These are phyloP conservation scores for Cosmorhoe ocellata DNA, from an alignment of 2,888 invertebrate genomes.

Conservation along the genomic window DNA sequence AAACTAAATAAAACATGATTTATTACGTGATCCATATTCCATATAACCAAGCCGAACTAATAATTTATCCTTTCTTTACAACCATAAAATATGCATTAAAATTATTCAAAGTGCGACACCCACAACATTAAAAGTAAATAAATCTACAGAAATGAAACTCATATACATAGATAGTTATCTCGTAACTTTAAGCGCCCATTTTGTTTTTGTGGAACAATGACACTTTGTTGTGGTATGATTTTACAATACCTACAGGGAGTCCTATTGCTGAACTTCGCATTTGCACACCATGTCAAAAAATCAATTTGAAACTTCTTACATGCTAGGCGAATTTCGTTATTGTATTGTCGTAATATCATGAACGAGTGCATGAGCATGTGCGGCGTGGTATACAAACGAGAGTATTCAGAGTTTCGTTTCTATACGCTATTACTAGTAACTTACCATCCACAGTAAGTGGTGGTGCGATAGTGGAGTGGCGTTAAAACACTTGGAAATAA, in stretches of 20 bases:
- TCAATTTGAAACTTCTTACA: no score
- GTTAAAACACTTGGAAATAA: slow-evolving; percentile 56
- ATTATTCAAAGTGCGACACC: slow-evolving; percentile 24
- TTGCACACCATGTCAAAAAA: no score
- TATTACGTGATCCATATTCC: slow-evolving; percentile 18
- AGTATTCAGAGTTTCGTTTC: slow-evolving; percentile 13
- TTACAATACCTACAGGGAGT: no score
- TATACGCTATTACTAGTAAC: not conserved
- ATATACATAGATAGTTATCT: no score
- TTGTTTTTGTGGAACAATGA: no score
- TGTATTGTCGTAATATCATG: no score
- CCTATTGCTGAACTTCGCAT: no score
- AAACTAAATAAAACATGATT: slow-evolving; percentile 20
- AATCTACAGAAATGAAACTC: slow-evolving; percentile 2
- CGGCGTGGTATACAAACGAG: no score
- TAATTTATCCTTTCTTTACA: slow-evolving; percentile 21
- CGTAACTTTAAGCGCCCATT: no score
- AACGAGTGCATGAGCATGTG: no score
- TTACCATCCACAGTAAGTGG: slow-evolving; percentile 23
- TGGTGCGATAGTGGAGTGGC: slow-evolving; percentile 33
- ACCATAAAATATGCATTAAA: slow-evolving; percentile 25
- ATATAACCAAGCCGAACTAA: slow-evolving; percentile 12
- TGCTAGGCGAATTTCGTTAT: no score
- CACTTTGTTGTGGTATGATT: no score
- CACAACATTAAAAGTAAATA: not conserved